These are phyloP conservation scores for Eublepharis macularius DNA, from an alignment of 2,113 vertebrate species.

Conservation along the genomic window DNA sequence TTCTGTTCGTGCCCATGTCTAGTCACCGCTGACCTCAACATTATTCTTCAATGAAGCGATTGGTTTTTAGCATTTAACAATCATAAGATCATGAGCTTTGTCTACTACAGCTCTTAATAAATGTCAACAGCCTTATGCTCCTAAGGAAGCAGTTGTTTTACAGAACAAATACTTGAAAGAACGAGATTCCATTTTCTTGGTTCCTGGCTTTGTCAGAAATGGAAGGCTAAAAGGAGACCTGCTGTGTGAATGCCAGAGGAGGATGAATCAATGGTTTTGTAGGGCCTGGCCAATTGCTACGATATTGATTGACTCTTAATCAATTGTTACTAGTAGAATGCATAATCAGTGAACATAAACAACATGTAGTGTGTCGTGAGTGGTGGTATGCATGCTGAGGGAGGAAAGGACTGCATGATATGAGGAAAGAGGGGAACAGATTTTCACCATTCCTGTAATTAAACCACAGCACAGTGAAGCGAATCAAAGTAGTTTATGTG, in stretches of 20 bases:
- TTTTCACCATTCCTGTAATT: neutral
- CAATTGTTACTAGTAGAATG: slow-evolving; percentile 30
- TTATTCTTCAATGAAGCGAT: neutral
- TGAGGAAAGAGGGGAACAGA: neutral
- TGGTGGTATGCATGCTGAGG: neutral
- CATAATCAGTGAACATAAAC: slow-evolving; percentile 18
- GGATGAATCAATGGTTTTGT: slow-evolving; percentile 52
- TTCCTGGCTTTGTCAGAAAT: slow-evolving; percentile 8
- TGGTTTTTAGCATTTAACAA: neutral
- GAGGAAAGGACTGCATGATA: neutral
- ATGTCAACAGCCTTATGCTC: neutral
- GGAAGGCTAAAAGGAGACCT: slow-evolving; percentile 39
- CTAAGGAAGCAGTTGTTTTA: neutral
- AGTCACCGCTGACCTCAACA: neutral
- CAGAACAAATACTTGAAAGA: neutral
- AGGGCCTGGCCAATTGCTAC: slow-evolving; percentile 36
- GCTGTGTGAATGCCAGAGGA: slow-evolving; percentile 17
- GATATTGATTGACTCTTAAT: slow-evolving; percentile 47
- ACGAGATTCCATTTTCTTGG: slow-evolving; percentile 5
- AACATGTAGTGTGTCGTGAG: neutral
- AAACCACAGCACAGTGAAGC: neutral
- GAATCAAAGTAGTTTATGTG: neutral
- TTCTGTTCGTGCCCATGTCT: too few relatives aligned
- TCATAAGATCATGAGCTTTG: neutral
- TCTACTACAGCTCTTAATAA: neutral